Conservation (phyloP, 2,113 vertebrate genomes). For the Neotoma lepida region DNA sequence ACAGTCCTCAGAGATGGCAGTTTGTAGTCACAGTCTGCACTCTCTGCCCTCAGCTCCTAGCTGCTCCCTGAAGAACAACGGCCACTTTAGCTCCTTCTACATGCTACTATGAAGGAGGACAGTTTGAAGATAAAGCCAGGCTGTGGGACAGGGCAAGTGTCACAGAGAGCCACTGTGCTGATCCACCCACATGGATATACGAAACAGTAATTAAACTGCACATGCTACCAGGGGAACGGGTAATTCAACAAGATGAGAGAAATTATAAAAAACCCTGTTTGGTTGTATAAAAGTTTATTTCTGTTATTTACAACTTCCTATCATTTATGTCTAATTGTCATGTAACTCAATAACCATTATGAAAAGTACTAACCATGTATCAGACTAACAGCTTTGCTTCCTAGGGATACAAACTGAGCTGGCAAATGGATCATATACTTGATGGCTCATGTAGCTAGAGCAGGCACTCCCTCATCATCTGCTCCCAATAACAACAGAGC, state of each 20-base stretch:
- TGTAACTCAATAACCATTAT: not conserved
- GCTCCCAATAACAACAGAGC: not conserved
- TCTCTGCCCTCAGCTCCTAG: not conserved
- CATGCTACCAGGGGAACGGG: not conserved
- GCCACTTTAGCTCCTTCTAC: not conserved
- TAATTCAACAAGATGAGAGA: conserved; percentile 39
- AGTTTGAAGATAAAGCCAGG: not conserved
- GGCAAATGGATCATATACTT: not conserved
- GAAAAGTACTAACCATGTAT: not conserved
- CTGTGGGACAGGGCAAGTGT: not conserved
- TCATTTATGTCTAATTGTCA: not conserved
- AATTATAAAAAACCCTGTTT: conserved; percentile 17
- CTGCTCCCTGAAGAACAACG: not conserved
- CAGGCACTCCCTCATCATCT: not conserved
- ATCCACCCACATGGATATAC: not conserved
- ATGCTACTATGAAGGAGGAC: not conserved
- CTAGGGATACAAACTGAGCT: not conserved
- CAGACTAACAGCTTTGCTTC: conserved; percentile 33
- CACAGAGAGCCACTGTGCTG: not conserved
- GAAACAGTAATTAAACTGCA: not conserved
- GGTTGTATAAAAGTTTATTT: conserved; percentile 39
- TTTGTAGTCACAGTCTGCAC: too few species aligned
- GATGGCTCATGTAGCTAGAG: not conserved
- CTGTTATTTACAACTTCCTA: conserved; percentile 43
- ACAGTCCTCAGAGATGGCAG: not conserved